Evolutionary conservation across 2,888 invertebrate genomes (phyloP), one percentile per base, ranked within the genome.

Genomic region (Cheilosia impressa): DNA sequence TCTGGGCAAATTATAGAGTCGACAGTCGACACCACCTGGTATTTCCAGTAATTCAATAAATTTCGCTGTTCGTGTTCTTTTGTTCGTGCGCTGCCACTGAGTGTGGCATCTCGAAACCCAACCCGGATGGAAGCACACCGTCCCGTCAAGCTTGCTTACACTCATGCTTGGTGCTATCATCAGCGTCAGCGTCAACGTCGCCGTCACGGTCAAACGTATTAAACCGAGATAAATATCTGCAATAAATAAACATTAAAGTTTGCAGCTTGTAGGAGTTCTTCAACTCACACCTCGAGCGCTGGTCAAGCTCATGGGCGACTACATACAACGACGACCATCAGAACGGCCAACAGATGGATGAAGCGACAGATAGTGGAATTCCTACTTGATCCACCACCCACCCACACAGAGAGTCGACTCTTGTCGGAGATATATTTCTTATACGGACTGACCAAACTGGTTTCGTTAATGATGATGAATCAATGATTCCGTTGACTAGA

Each of bases 401-500:
- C 85, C 81, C 76, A 81, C 85, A 75, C 76, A 27, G 27, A 43
- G 45, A n/a, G 17, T 17, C 9, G 9, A 27, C 22, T 50, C 66
- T 43, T n/a, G 45, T 31, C 50, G 47, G 60, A 57, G 69, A 45
- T 57, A 68, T 45, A 43, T 55, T 63, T 68, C 73, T 55, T 24
- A 22, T 47, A 10, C 17, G 24, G 19, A 27, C 66, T 57, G 50
- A 45, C 68, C 65, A 76, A 85, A 85, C 85, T 71, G 81, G 85
- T 85, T 81, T 71, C 19, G 68, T 77, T 85, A 81, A 85, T 85
- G 85, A 85, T 85, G 85, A 85, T 85, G 85, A 85, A 81, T 85
- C 85, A 85, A 85, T 85, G 85, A 85, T 68, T 85, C 77, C 68
- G 85, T 85, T 81, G 85, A 85, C 85, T 85, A 85, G 85, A 85